A percentile compares a stretch with the other conserved stretches of the same genome.
phyloP scores from a whole-genome alignment of 1,140 invertebrate species.

The Drosophila micromelanica region DNA sequence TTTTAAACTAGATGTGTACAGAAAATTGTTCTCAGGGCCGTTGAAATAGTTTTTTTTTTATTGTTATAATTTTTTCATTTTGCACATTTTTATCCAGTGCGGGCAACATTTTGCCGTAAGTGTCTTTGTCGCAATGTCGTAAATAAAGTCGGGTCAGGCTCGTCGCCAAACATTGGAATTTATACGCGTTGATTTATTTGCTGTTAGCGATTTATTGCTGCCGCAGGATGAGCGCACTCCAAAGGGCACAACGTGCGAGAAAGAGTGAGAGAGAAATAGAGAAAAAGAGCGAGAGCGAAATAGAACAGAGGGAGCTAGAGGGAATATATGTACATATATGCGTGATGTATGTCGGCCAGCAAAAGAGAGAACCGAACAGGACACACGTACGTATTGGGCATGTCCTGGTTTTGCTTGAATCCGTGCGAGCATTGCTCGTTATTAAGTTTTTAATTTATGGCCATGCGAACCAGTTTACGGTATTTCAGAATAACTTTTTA shows the following conservation, averaged over 20 bases:
- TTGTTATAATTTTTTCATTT: constrained; percentile 15
- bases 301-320: background rate
- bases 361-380: constrained; percentile 47
- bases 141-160: constrained; percentile 79
- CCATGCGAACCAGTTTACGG: constrained; percentile 45
- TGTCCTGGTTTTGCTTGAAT: constrained; percentile 67
- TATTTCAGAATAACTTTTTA: constrained; percentile 18
- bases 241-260: constrained; percentile 4
- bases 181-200: constrained; percentile 84
- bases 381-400: constrained; percentile 76
- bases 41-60: background rate
- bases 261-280: constrained; percentile 5
- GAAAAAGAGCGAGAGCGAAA: constrained; percentile 6
- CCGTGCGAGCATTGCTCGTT: constrained; percentile 61
- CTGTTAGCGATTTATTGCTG: constrained; percentile 84
- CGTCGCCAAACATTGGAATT: constrained; percentile 82
- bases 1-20: too few species aligned
- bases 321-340: constrained; percentile 51
- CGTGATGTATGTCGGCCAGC: constrained; percentile 15
- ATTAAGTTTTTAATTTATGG: constrained; percentile 84
- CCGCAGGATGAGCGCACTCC: constrained; percentile 66
- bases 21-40: background rate
- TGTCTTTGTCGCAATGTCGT: constrained; percentile 82
- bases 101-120: constrained; percentile 72
- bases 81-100: constrained; percentile 15